A percentile compares a stretch with the other conserved stretches of the same genome.
phyloP scores from a whole-genome alignment of 1,140 invertebrate genomes.

The Micrasema minimum region DNA sequence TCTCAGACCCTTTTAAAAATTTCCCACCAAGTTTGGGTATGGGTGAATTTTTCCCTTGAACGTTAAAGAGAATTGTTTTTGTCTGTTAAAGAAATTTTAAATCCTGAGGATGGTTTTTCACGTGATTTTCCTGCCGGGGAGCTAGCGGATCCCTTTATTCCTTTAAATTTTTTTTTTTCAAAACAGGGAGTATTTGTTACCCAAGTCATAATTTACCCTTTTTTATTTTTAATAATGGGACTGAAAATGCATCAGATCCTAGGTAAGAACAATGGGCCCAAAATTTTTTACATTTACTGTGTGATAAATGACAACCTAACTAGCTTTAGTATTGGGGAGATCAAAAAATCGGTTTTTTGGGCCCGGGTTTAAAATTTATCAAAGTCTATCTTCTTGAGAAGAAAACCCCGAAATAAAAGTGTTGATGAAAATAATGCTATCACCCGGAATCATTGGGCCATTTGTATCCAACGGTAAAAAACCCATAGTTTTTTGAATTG shows the following conservation, averaged over 20 bases:
- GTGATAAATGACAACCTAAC: slow-evolving; percentile 94
- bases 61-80: slow-evolving; percentile 62
- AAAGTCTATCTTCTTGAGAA: slow-evolving; percentile 92
- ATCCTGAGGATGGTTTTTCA: slow-evolving; percentile 59
- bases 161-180: slow-evolving; percentile 61
- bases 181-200: slow-evolving; percentile 69
- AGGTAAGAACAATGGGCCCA: slow-evolving; percentile 79
- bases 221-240: slow-evolving; percentile 79
- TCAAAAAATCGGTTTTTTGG: slow-evolving; percentile 94
- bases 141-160: slow-evolving; percentile 59
- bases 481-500: slow-evolving; percentile 31
- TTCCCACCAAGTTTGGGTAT: slow-evolving; percentile 66
- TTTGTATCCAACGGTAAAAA: slow-evolving; percentile 41
- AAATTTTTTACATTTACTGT: slow-evolving; percentile 80
- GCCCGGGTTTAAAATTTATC: slow-evolving; percentile 94
- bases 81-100: slow-evolving; percentile 52
- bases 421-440: slow-evolving; percentile 82
- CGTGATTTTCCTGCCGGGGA: slow-evolving; percentile 60
- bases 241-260: slow-evolving; percentile 78
- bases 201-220: slow-evolving; percentile 80
- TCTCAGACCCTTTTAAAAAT: slow-evolving; percentile 62
- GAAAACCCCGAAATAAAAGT: slow-evolving; percentile 91
- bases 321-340: slow-evolving; percentile 91
- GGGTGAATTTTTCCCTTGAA: slow-evolving; percentile 65
- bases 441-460: slow-evolving; percentile 63